These are phyloP conservation scores for Oscheius sp. DNA, from an alignment of 2,888 invertebrate genomes.

Conservation along the genomic window DNA sequence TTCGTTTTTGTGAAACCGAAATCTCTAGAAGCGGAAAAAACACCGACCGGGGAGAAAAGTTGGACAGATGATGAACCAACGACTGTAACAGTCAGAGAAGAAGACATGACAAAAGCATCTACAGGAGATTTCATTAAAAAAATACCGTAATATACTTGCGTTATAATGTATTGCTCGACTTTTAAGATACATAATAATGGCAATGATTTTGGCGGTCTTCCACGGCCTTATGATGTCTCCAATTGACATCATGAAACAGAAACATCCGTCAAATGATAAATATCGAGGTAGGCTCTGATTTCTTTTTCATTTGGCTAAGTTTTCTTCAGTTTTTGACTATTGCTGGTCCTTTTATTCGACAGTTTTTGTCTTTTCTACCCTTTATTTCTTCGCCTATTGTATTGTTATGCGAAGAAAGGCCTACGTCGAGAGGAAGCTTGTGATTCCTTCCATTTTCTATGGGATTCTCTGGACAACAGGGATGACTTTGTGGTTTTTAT, in stretches of 20 bases:
- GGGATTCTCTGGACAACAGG: slow-evolving; percentile 58
- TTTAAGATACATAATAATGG: slow-evolving; percentile 62
- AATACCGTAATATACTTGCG: slow-evolving; percentile 26
- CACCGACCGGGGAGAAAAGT: background rate
- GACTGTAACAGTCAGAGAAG: background rate
- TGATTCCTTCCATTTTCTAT: slow-evolving; percentile 64
- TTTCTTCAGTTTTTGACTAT: slow-evolving; percentile 66
- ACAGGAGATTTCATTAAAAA: slow-evolving; percentile 21
- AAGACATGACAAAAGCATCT: background rate
- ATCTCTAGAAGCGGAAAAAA: background rate
- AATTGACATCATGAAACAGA: slow-evolving; percentile 60
- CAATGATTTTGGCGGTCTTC: slow-evolving; percentile 59
- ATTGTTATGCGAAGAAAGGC: slow-evolving; percentile 54
- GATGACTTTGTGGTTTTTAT: slow-evolving; percentile 75
- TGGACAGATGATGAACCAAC: slow-evolving; percentile 15
- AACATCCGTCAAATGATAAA: slow-evolving; percentile 48
- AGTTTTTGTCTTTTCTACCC: slow-evolving; percentile 66
- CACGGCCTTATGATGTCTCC: slow-evolving; percentile 70
- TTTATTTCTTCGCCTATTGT: slow-evolving; percentile 66
- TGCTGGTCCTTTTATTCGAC: slow-evolving; percentile 68
- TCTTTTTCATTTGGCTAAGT: background rate
- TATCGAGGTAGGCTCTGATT: slow-evolving; percentile 44
- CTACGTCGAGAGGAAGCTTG: slow-evolving; percentile 52
- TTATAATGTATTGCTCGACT: no score
- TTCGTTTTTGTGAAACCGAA: slow-evolving; percentile 43